Base-by-base conservation (phyloP, 2,888 invertebrate genomes). In the Chelonus formosanus region DNA sequence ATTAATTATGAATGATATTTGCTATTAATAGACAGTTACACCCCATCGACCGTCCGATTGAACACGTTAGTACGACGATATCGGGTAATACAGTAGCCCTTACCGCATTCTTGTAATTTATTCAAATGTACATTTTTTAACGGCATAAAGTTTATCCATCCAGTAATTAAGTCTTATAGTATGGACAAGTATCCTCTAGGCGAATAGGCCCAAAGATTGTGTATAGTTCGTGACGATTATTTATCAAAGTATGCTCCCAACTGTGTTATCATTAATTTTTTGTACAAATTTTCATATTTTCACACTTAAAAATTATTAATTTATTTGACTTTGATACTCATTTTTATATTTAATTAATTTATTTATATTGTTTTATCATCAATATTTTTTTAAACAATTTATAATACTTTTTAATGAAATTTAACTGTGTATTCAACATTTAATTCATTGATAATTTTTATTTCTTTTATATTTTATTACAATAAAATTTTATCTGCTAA, bases 131-230 rank as follows among this genome's bases (percentile, higher is more conserved):
- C 77, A 80, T 74, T 63, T 58, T 67, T 67, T 53, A 65, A 63
- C 66, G 67, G 75, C 79, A 79, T 77, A 77, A 81, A 82, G 80
- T 82, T 79, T 81, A 77, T 79, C 78, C 66, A 66, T 62, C 52
- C 61, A 66, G 79, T 82, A 80, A 76, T 82, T 80, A 83, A 84
- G 84, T 84, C 83, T 84, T 84, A 81, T 83, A 81, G 74, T 80
- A 82, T 83, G 84, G 83, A 84, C 84, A 83, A 80, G 75, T 79
- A 81, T 77, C 74, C 81, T 80, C 71, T 79, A 78, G 81, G 80
- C 79, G 76, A 77, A 68, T 80, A 79, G 78, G 78, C 80, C 79
- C 75, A 77, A 79, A 78, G 79, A 76, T 71, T 52, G 40, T 58
- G 60, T 74, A 74, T 76, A 76, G 71, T 76, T 76, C 74, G 70